Base-by-base conservation (phyloP, 2,797 vertebrate genomes). In the Myotis vivesi region DNA sequence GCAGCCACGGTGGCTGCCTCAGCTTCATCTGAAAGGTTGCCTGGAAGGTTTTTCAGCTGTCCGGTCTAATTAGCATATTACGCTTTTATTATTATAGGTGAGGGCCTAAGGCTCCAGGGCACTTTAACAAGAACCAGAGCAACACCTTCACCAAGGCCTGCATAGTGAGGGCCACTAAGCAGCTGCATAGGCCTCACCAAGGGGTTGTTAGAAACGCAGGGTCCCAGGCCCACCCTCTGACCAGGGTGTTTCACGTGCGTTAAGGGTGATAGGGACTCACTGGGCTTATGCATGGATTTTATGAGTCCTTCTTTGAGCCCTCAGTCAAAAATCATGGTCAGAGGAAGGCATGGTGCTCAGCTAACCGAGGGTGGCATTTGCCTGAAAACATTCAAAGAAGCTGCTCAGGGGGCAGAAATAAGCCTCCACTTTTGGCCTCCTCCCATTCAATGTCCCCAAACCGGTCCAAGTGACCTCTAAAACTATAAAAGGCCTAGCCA, bases 171-270 rank as follows among this genome's bases (percentile, higher is more conserved):
- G 25, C 85, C 8, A 0, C 19, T 3, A 19, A 38, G 38, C 4
- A 5, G 10, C 68, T 30, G n/a, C 8, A 16, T 1, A 57, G n/a
- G 25, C 38, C 33, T 8, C 5, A 6, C 9, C 1, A 0, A 25
- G 19, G 49, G 51, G 17, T 62, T 9, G 1, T 33, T 23, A 28
- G 62, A 33, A 22, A 41, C 2, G 8, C 30, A n/a, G 38, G 51
- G 23, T 5, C 30, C 68, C 11, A 1, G 81, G 17, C 20, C 72
- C 10, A 7, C 5, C 28, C 8, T 23, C 1, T 19, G 16, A n/a
- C 33, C 28, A 4, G 4, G 33, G 25, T 0, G 6, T 6, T 15
- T 0, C 0, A 80, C 0, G 0, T 23, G 36, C 3, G 0, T 20
- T 28, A 20, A 19, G 0, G 0, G 41, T 22, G 22, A 28, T 2